Base-by-base conservation (phyloP, 2,113 vertebrate genomes). In the Nesogale talazaci region DNA sequence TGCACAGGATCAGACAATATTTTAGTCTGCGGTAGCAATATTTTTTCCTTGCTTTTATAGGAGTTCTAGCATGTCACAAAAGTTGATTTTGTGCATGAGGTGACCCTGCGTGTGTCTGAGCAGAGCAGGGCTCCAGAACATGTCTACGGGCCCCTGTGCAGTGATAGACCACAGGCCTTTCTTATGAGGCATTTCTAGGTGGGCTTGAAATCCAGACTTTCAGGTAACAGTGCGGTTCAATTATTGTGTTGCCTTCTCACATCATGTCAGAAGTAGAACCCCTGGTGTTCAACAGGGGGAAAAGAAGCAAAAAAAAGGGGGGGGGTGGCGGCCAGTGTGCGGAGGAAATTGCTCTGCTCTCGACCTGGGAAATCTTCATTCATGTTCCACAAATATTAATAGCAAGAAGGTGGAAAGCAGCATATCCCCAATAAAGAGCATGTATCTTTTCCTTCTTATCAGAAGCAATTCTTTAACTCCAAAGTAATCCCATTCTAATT, bases 401-500 rank as follows among this genome's bases (percentile, higher is more conserved):
- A 75, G 59, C 69, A 89, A 25, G 25, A 78, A 69, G n/a, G 29
- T 1, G 20, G 1, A 2, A 61, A 75, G 31, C 34, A 91, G 22
- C 17, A 42, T 22, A 34, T 85, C 82, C 31, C 85, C 75, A 90
- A 88, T 78, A 93, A 93, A 94, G 34, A 81, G 27, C 38, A 34
- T 56, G 76, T 52, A 31, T 83, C 67, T 88, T 79, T 90, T 86
- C 38, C 61, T 86, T 88, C 61, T 63, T 86, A 27, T 86, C 46
- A 52, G 46, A 10, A 52, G 46, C 14, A 52, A 59, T 90, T 93
- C 70, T 92, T 93, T 95, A 94, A 94, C 95, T 96, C 88, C 86
- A 88, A 94, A 91, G 56, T 96, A 92, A 97, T 97, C 0, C 92
- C 19, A 1, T 94, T 97, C 98, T 97, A 98, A 98, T 98, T 97